Evolutionary conservation across 2,888 invertebrate genomes (phyloP).

Genomic region (Microctonus hyperodae): DNA sequence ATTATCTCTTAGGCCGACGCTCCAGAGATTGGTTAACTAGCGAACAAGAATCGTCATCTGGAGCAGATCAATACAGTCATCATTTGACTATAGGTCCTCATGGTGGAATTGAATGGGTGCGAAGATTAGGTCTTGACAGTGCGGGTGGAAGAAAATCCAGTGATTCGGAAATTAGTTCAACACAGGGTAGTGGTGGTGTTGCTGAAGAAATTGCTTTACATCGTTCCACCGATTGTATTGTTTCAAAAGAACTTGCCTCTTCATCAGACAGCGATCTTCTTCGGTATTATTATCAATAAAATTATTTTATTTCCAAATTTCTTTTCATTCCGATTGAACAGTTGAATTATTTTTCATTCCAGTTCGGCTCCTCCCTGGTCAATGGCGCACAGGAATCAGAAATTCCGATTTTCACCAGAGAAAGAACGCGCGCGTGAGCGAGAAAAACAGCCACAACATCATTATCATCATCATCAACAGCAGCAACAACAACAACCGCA

Average conservation of each 20-base stretch:
- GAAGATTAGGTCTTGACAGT: slow-evolving; percentile 66
- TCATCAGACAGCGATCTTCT: slow-evolving; percentile 69
- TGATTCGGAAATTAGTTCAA: slow-evolving; percentile 61
- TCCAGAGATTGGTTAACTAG: slow-evolving; percentile 56
- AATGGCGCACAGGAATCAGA: slow-evolving; percentile 57
- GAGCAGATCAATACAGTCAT: slow-evolving; percentile 61
- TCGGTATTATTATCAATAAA: slow-evolving; percentile 48
- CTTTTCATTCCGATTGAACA: background rate
- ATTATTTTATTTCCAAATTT: background rate
- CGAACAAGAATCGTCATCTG: slow-evolving; percentile 55
- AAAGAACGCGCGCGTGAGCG: slow-evolving; percentile 54
- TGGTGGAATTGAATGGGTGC: slow-evolving; percentile 74
- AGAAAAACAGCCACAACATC: slow-evolving; percentile 53
- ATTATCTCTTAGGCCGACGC: slow-evolving; percentile 48
- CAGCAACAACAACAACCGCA: slow-evolving; percentile 46
- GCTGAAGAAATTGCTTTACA: slow-evolving; percentile 70
- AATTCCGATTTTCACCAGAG: slow-evolving; percentile 62
- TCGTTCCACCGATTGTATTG: slow-evolving; percentile 82
- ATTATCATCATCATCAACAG: slow-evolving; percentile 43
- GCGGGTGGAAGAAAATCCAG: slow-evolving; percentile 60
- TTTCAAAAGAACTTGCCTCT: slow-evolving; percentile 69
- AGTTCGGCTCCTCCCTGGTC: slow-evolving; percentile 70
- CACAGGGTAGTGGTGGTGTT: slow-evolving; percentile 43
- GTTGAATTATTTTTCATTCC: background rate
- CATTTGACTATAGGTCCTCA: slow-evolving; percentile 71